Conservation (phyloP, 2,888 invertebrate species). For the Pinctada fucata region DNA sequence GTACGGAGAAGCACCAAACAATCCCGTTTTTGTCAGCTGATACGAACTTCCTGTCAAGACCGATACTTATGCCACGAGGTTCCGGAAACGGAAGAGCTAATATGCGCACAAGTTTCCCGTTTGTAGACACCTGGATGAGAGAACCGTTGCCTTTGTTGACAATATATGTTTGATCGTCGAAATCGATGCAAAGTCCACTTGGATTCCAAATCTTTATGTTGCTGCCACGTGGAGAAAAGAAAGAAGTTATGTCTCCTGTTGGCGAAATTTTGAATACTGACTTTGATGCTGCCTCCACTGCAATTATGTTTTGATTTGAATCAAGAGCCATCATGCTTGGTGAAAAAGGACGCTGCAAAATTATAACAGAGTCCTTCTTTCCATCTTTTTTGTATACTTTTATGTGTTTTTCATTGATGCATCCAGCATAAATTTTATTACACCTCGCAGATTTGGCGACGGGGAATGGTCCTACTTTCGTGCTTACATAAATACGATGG, state of each 20-base stretch:
- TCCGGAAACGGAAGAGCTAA: neutral
- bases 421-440: neutral
- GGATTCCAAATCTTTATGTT: neutral
- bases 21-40: neutral
- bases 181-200: neutral
- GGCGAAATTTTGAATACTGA: neutral
- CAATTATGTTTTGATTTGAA: neutral
- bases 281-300: neutral
- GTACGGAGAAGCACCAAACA: neutral
- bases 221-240: neutral
- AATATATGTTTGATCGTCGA: neutral
- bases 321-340: neutral
- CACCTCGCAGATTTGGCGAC: neutral
- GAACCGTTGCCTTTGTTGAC: neutral
- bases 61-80: neutral
- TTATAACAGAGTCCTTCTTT: neutral
- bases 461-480: neutral
- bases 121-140: neutral
- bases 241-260: neutral
- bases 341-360: neutral
- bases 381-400: slow-evolving; percentile 1
- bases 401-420: neutral
- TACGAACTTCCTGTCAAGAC: neutral
- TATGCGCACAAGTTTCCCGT: neutral
- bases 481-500: neutral